phyloP scores from a whole-genome alignment of 2,797 vertebrate species.

The Chloroceryle inda region DNA sequence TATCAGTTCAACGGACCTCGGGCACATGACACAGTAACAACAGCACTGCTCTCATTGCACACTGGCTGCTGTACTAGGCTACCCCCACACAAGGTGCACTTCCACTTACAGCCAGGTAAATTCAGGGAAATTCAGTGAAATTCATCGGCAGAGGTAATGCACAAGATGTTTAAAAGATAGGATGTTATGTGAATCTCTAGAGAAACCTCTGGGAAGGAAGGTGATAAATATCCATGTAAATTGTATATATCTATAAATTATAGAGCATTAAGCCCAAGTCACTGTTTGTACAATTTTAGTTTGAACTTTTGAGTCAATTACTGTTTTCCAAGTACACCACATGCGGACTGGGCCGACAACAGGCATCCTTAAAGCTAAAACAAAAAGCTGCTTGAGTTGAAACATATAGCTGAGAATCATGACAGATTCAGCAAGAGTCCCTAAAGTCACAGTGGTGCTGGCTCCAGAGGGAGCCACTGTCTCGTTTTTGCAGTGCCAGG shows the following conservation, averaged over 20 bases:
- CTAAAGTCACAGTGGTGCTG: neutral
- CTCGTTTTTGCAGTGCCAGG: conserved; percentile 50
- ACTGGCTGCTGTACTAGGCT: neutral
- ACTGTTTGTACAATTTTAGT: neutral
- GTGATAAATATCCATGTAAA: neutral
- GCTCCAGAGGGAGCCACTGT: conserved; percentile 75
- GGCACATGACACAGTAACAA: neutral
- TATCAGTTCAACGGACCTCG: neutral
- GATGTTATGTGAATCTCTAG: neutral
- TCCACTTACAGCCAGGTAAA: neutral
- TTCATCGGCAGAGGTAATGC: neutral
- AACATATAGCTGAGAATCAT: neutral
- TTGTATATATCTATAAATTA: neutral
- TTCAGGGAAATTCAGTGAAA: neutral
- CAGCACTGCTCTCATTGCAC: rapidly evolving
- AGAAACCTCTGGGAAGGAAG: neutral
- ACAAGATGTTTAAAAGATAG: neutral
- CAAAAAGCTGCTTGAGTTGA: neutral
- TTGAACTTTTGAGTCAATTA: neutral
- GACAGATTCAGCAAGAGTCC: neutral
- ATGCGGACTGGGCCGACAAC: neutral
- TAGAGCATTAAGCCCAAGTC: rapidly evolving
- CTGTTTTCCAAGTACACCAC: neutral
- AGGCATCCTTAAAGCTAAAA: neutral
- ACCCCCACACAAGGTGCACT: neutral